Percentiles rank a stretch among this genome's conserved stretches.
These are phyloP conservation scores for Halcyon smyrnensis DNA, from an alignment of 2,797 vertebrate genomes.

Conservation along the genomic window DNA sequence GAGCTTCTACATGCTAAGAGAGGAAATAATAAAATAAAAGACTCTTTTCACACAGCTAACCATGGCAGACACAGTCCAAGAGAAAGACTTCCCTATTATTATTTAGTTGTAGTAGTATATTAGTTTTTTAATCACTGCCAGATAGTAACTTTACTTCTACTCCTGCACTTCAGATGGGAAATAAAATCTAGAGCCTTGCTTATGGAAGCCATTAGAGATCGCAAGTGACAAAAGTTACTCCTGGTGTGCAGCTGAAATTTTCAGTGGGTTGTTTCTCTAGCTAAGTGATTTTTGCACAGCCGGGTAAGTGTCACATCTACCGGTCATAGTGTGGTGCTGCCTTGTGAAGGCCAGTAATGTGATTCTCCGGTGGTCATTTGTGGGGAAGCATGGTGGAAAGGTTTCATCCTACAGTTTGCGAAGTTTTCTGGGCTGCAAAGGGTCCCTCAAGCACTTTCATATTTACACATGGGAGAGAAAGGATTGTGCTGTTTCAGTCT, in stretches of 20 bases:
- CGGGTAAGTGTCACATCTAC: rapidly evolving
- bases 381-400: background rate
- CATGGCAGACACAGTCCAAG: background rate
- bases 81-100: background rate
- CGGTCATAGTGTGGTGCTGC: rapidly evolving
- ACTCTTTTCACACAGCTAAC: background rate
- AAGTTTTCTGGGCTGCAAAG: background rate
- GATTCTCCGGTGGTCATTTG: rapidly evolving
- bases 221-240: background rate
- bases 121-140: background rate
- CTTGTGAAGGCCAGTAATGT: background rate
- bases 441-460: background rate
- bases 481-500: background rate
- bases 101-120: background rate
- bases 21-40: background rate
- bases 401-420: rapidly evolving
- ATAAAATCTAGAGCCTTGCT: background rate
- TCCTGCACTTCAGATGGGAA: background rate
- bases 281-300: background rate
- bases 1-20: background rate
- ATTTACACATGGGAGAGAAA: background rate
- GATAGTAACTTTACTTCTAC: background rate
- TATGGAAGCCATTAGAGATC: background rate
- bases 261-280: background rate
- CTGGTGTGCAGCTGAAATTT: background rate